Conservation (phyloP, 2,888 invertebrate species). For the Boloria selene region DNA sequence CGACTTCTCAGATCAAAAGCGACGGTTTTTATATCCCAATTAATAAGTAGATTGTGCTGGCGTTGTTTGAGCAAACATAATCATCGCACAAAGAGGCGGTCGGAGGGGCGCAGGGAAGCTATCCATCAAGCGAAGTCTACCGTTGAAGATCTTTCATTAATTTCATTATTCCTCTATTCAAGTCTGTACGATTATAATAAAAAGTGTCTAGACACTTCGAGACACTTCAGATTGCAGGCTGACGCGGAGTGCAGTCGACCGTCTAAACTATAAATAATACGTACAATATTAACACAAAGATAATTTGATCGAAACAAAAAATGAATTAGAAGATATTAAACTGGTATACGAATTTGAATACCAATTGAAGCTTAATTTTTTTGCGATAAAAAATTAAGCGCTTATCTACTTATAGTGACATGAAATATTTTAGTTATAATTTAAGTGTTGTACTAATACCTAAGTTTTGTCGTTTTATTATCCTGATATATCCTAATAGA, state of each 20-base stretch:
- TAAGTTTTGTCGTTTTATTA: no score
- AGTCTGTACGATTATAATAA: slow-evolving; percentile 20
- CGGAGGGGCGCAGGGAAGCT: neutral
- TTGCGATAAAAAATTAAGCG: no score
- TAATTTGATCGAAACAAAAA: no score
- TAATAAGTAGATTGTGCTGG: slow-evolving; percentile 16
- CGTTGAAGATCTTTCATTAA: slow-evolving; percentile 27
- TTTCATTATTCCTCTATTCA: slow-evolving; percentile 37
- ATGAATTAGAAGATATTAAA: no score
- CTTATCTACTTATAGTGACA: no score
- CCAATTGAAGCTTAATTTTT: no score
- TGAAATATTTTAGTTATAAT: no score
- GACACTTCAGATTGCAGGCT: neutral
- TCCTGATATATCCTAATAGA: no score
- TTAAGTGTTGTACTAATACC: no score
- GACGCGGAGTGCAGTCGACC: neutral
- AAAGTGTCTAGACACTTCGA: neutral
- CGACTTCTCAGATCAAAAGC: neutral
- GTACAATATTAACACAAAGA: neutral
- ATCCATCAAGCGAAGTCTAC: slow-evolving; percentile 8
- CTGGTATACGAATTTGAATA: no score
- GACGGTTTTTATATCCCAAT: slow-evolving; percentile 14
- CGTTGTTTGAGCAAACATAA: slow-evolving; percentile 18
- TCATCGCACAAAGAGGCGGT: slow-evolving; percentile 1
- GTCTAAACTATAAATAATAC: neutral